These are phyloP conservation scores for Parthenolecanium corni DNA, from an alignment of 2,888 invertebrate genomes.

Conservation along the genomic window DNA sequence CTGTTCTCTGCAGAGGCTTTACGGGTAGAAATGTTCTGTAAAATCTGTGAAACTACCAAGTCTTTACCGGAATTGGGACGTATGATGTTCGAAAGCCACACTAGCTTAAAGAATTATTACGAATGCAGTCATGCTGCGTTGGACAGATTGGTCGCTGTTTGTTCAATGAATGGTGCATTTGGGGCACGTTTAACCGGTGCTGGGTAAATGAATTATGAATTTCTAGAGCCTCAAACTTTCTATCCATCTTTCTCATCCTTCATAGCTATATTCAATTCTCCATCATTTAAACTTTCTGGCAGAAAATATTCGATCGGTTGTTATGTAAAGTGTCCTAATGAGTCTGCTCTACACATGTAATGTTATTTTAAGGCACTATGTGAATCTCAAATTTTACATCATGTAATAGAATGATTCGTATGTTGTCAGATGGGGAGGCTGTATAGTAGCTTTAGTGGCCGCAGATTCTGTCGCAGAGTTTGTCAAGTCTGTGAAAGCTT, in stretches of 20 bases:
- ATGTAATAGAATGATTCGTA: background rate
- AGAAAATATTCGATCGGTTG: too few species aligned
- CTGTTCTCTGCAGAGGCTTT: slow-evolving; percentile 56
- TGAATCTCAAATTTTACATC: too few species aligned
- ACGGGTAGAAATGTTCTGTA: slow-evolving; percentile 66
- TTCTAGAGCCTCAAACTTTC: too few species aligned
- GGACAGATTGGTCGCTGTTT: slow-evolving; percentile 67
- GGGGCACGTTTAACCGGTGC: slow-evolving; percentile 93
- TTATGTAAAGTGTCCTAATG: background rate
- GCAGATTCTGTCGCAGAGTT: slow-evolving; percentile 54
- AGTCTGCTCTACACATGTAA: too few species aligned
- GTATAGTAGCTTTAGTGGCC: slow-evolving; percentile 73
- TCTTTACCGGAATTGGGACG: slow-evolving; percentile 49
- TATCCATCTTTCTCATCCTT: too few species aligned
- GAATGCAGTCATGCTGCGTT: slow-evolving; percentile 86
- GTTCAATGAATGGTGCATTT: slow-evolving; percentile 53
- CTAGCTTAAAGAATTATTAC: slow-evolving; percentile 69
- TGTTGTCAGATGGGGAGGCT: slow-evolving; percentile 83
- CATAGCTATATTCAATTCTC: too few species aligned
- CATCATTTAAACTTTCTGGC: too few species aligned
- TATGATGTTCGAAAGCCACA: slow-evolving; percentile 81
- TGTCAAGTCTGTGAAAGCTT: slow-evolving; percentile 53
- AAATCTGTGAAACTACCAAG: slow-evolving; percentile 44
- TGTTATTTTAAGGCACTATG: too few species aligned
- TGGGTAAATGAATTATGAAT: slow-evolving; percentile 45